Evolutionary conservation across 1,140 invertebrate genomes (phyloP).

Genomic region (Marisa cornuarietis): DNA sequence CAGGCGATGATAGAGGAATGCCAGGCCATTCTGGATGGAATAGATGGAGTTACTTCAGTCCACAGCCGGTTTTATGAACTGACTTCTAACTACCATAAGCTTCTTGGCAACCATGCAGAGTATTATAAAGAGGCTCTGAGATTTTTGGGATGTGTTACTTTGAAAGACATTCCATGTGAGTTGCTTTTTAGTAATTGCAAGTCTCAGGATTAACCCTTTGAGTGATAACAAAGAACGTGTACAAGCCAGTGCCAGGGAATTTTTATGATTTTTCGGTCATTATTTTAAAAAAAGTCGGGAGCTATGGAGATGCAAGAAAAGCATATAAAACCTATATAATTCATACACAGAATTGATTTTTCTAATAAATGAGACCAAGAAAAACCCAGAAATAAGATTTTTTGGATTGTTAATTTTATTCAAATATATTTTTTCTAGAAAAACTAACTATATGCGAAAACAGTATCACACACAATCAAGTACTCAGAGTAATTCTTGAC

Average conservation of each 20-base stretch:
- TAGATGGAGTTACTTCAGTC: constrained; percentile 91
- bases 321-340: too few relatives aligned
- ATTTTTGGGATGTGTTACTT: constrained; percentile 91
- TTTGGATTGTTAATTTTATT: constrained; percentile 16
- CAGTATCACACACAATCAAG: too few relatives aligned
- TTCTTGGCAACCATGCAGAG: constrained; percentile 86
- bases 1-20: constrained; percentile 89
- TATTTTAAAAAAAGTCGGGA: too few relatives aligned
- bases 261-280: too few relatives aligned
- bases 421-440: too few relatives aligned
- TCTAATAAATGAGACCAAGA: too few relatives aligned
- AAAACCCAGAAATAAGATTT: background rate
- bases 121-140: constrained; percentile 96
- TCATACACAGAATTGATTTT: too few relatives aligned
- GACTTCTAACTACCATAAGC: constrained; percentile 88
- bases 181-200: background rate
- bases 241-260: too few relatives aligned
- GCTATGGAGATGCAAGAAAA: too few relatives aligned
- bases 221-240: too few relatives aligned
- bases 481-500: too few relatives aligned
- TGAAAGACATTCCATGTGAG: constrained; percentile 71
- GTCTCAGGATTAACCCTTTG: background rate
- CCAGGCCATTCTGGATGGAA: constrained; percentile 84
- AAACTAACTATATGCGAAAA: too few relatives aligned
- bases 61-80: constrained; percentile 95